Conservation (phyloP, 1,140 invertebrate species). For the Eulimnadia texana region DNA sequence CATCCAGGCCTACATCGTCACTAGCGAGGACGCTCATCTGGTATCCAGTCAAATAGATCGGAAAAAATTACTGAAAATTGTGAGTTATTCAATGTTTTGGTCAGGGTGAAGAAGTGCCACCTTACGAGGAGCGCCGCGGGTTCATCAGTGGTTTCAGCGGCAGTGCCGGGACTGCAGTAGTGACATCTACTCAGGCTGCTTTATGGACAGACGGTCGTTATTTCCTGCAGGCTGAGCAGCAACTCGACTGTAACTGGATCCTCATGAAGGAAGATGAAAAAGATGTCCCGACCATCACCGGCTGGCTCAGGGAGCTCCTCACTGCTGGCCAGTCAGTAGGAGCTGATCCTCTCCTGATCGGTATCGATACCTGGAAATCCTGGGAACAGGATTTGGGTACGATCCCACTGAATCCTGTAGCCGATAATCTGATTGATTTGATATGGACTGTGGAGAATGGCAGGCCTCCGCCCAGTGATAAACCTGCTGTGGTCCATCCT, state of each 20-base stretch:
- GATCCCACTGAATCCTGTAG: conserved; percentile 39
- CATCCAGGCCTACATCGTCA: conserved; percentile 57
- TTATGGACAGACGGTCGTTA: conserved; percentile 51
- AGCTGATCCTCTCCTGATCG: conserved; percentile 50
- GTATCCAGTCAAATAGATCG: conserved; percentile 31
- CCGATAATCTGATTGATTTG: conserved; percentile 63
- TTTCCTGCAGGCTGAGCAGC: conserved; percentile 34
- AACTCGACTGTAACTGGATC: conserved; percentile 28
- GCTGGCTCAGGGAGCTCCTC: conserved; percentile 46
- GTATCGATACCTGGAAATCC: conserved; percentile 9
- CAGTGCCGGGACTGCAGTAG: conserved; percentile 38
- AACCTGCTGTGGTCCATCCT: conserved; percentile 35
- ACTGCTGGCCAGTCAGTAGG: conserved; percentile 50
- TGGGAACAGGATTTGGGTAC: conserved; percentile 7
- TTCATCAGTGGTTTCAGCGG: conserved; percentile 43
- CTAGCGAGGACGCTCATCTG: conserved; percentile 63
- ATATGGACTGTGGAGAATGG: conserved; percentile 51
- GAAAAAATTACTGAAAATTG: conserved; percentile 30
- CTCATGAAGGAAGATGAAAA: conserved; percentile 33
- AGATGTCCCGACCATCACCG: conserved; percentile 27
- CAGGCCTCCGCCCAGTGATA: conserved; percentile 34
- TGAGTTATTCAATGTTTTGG: not conserved
- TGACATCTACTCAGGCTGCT: conserved; percentile 36
- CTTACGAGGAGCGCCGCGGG: conserved; percentile 36
- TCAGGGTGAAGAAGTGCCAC: conserved; percentile 44